Base-by-base conservation (phyloP, 2,888 invertebrate genomes). In the Folsomia candida region DNA sequence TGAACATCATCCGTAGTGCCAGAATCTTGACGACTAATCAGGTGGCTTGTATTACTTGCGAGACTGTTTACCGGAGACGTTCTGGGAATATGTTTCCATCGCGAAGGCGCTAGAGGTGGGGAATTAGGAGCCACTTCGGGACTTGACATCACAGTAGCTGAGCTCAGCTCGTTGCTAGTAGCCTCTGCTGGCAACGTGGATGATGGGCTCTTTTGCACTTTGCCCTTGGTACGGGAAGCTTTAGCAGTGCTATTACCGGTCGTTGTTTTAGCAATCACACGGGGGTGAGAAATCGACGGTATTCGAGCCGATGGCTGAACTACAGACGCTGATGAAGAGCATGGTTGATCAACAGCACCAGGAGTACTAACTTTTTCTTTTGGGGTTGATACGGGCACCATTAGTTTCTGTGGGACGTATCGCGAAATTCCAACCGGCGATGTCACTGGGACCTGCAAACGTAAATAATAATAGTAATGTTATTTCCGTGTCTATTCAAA, bases 1-100 rank as follows among this genome's bases (percentile, higher is more conserved):
- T 78, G 78, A 14, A 78, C 76, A 59, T 77, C 74, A 51, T 72
- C 73, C 18, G 64, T 64, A 22, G 51, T 63, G 28, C 26, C n/a
- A n/a, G 57, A 24, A 14, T n/a, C 27, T 37, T 37, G 37, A 37
- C 37, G 37, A 37, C 37, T 37, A n/a, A n/a, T n/a, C n/a, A n/a
- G n/a, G n/a, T n/a, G n/a, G n/a, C n/a, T n/a, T n/a, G n/a, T n/a
- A 18, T 47, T 47, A 9, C 9, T 18, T 47, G 47, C 47, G 9
- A 11, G 9, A n/a, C n/a, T n/a, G 11, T 6, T 6, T 54, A 54
- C 54, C 4, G 54, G 54, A 4, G 54, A 54, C 4, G 18, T n/a
- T 54, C 54, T 6, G 20, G 6, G 54, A 54, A 20, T n/a, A n/a
- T 54, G 11, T 54, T 20, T 54, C 54, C 18, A 20, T 37, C 37